These are phyloP conservation scores for Urosaurus nigricauda DNA, from an alignment of 2,797 vertebrate species.

Conservation along the genomic window DNA sequence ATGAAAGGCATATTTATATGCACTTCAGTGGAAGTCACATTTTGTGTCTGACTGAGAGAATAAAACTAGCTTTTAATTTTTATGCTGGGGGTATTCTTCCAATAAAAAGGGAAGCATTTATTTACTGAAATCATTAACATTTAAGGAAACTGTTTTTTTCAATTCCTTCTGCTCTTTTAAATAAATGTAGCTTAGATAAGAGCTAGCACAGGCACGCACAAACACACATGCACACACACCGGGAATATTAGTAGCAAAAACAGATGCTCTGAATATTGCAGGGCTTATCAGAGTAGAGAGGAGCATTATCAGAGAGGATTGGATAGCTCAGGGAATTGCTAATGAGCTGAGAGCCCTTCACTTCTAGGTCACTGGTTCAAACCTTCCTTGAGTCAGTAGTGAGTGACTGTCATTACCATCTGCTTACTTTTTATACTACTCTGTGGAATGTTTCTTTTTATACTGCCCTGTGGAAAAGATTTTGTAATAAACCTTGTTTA, in stretches of 20 bases:
- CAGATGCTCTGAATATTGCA: constrained; percentile 33
- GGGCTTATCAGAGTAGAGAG: constrained; percentile 36
- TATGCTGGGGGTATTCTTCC: background rate
- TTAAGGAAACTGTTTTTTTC: constrained; percentile 50
- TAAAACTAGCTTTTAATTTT: constrained; percentile 22
- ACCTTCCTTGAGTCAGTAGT: constrained; percentile 38
- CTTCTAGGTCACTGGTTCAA: constrained; percentile 49
- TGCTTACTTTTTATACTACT: constrained; percentile 33
- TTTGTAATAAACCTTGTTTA: constrained; percentile 26
- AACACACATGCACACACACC: background rate
- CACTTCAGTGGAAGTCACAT: background rate
- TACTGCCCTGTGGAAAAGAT: constrained; percentile 42
- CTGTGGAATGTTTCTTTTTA: background rate
- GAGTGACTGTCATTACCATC: constrained; percentile 42
- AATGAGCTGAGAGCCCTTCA: constrained; percentile 40
- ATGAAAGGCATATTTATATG: constrained; percentile 25
- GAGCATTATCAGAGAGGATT: constrained; percentile 32
- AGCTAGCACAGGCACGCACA: background rate
- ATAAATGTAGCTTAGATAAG: constrained; percentile 42
- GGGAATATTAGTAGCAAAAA: constrained; percentile 43
- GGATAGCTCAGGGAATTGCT: constrained; percentile 6
- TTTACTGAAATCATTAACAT: constrained; percentile 55
- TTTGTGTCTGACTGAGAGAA: constrained; percentile 41
- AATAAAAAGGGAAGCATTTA: constrained; percentile 36
- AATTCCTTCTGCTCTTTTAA: constrained; percentile 20